Evolutionary conservation across 2,113 vertebrate species (phyloP), one percentile per base, ranked within the genome.

Genomic region (Pelmatolapia mariae): DNA sequence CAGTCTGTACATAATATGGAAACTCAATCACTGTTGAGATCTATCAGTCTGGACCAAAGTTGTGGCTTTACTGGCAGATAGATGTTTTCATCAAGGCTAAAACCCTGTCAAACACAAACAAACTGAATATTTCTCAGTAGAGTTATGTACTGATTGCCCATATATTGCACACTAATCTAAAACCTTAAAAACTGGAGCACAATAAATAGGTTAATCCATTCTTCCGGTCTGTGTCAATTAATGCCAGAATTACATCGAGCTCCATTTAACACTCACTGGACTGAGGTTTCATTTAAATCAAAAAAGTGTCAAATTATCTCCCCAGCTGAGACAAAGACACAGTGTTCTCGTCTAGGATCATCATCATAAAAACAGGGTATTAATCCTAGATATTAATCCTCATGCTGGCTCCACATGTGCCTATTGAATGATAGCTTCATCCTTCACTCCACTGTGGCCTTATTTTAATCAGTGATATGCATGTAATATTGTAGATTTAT

Each of bases 161-260:
- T 29, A 38, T 36, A 19, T 54, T 86, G 24, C 5, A 9, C 31
- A 29, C 59, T 82, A 38, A 87, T 56, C 83, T 45, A 22, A 86
- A 84, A 61, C 76, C 24, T 82, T 68, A 4, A 54, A 78, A 87
- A 90, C 15, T 52, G 9, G 82, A 93, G 31, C 66, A 84, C 10
- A 73, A 66, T 47, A 96, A 94, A 33, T 93, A 87, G 95, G 94
- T 91, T 94, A 96, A 93, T 94, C 93, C 90, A 63, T 84, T 88
- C 86, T 89, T 93, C 90, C 89, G 87, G 85, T 91, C 86, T 85
- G 84, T 86, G 79, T 88, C 91, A 94, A 68, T 89, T 89, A 90
- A 91, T 68, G 87, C 53, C 22, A 80, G 50, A 87, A 87, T 94
- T 82, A 45, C 24, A 85, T 57, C 66, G 31, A 78, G 86, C 82